Percentiles rank a stretch among this genome's conserved stretches.
These are phyloP conservation scores for Aphidius colemani DNA, from an alignment of 2,888 invertebrate species.

Conservation along the genomic window DNA sequence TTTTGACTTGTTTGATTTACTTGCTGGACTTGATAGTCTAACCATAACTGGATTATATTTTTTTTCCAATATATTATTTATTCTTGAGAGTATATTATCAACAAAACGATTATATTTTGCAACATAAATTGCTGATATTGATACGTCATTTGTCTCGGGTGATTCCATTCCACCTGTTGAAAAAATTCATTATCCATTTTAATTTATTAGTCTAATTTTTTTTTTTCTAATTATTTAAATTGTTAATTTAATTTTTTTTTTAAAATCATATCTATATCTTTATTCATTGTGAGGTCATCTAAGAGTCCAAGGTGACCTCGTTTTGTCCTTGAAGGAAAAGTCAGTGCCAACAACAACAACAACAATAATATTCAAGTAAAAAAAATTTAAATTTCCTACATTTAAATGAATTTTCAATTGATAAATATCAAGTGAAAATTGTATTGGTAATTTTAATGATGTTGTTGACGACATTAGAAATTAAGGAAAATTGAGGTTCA, in stretches of 20 bases:
- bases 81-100: constrained; percentile 79
- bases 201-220: constrained; percentile 13
- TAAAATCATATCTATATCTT: constrained; percentile 38
- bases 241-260: too few species aligned
- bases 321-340: constrained; percentile 27
- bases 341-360: neutral
- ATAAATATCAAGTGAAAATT: neutral
- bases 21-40: constrained; percentile 66
- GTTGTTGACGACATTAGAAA: neutral
- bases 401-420: constrained; percentile 7
- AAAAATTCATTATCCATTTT: constrained; percentile 17
- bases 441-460: neutral
- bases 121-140: constrained; percentile 75
- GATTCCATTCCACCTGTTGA: constrained; percentile 62
- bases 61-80: constrained; percentile 78
- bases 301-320: constrained; percentile 24
- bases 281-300: constrained; percentile 36
- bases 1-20: constrained; percentile 63
- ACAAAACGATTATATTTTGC: constrained; percentile 85
- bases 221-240: too few species aligned
- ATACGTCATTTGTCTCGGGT: constrained; percentile 59
- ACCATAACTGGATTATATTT: constrained; percentile 87
- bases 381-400: neutral
- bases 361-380: neutral
- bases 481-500: neutral